Conservation (phyloP, 2,888 invertebrate genomes). For the Rhyacophila evoluta region DNA sequence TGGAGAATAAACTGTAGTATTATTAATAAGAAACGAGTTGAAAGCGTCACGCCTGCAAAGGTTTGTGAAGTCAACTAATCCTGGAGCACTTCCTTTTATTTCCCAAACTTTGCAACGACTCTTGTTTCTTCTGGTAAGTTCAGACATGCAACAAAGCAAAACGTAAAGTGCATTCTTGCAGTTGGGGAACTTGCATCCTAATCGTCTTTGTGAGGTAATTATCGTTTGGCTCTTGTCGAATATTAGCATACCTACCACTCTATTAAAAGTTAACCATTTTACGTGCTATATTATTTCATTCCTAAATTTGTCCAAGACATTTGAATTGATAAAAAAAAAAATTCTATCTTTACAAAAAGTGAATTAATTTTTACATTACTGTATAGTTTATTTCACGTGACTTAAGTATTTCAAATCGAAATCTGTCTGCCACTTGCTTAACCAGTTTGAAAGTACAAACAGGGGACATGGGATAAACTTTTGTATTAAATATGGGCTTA, state of each 20-base stretch:
- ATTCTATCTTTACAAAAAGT: too few relatives aligned
- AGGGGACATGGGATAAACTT: too few relatives aligned
- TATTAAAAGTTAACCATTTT: not conserved
- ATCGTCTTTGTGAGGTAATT: slow-evolving; percentile 14
- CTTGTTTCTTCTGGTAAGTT: slow-evolving; percentile 11
- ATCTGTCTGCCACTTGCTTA: too few relatives aligned
- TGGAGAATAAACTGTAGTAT: too few relatives aligned
- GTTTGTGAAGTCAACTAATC: not conserved
- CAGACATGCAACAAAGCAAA: slow-evolving; percentile 22
- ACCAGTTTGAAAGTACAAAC: too few relatives aligned
- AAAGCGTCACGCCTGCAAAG: not conserved
- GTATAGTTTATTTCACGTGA: too few relatives aligned
- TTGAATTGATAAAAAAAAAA: too few relatives aligned
- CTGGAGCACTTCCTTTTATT: not conserved
- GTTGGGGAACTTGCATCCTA: not conserved
- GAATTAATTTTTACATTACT: too few relatives aligned
- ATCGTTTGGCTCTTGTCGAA: not conserved
- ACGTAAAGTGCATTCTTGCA: slow-evolving; percentile 22
- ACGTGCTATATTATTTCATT: too few relatives aligned
- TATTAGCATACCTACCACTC: not conserved
- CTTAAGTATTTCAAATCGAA: too few relatives aligned
- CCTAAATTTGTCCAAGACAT: not conserved
- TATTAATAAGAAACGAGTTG: not conserved
- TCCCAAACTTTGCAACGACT: slow-evolving; percentile 17
- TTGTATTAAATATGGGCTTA: too few relatives aligned